phyloP scores from a whole-genome alignment of 2,797 vertebrate genomes.

The Dendrocincla fuliginosa region DNA sequence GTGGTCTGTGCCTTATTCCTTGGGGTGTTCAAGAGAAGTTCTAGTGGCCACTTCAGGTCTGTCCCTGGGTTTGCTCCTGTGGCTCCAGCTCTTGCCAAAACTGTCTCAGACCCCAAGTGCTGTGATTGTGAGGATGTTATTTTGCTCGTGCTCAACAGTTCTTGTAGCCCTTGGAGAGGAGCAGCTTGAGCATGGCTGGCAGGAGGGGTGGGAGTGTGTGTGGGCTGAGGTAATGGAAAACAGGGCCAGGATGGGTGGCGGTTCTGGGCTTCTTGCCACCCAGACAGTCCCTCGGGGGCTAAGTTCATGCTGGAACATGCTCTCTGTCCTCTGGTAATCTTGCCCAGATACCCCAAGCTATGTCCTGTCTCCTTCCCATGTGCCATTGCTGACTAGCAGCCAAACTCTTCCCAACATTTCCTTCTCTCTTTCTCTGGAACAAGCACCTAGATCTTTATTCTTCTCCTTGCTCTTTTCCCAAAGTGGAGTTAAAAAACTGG shows the following conservation, averaged over 20 bases:
- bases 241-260: slow-evolving; percentile 36
- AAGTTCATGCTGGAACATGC: slow-evolving; percentile 28
- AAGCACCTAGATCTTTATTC: not conserved
- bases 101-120: accelerated
- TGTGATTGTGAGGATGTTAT: accelerated
- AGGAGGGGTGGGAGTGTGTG: slow-evolving; percentile 23
- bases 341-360: not conserved
- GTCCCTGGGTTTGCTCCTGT: not conserved
- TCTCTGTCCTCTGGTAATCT: not conserved
- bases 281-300: slow-evolving; percentile 39
- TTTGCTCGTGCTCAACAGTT: not conserved
- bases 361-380: not conserved
- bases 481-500: not conserved
- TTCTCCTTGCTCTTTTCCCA: not conserved
- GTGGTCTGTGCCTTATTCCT: not conserved
- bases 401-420: not conserved
- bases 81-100: not conserved
- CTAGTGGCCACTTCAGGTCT: not conserved
- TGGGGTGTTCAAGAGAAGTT: not conserved
- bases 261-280: slow-evolving; percentile 50
- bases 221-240: slow-evolving; percentile 59
- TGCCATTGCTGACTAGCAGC: not conserved
- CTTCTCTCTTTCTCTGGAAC: not conserved
- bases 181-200: not conserved
- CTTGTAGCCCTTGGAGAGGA: not conserved